Evolutionary conservation across 2,797 vertebrate species (phyloP), one percentile per base, ranked within the genome.

Genomic region (Coreius guichenoti): DNA sequence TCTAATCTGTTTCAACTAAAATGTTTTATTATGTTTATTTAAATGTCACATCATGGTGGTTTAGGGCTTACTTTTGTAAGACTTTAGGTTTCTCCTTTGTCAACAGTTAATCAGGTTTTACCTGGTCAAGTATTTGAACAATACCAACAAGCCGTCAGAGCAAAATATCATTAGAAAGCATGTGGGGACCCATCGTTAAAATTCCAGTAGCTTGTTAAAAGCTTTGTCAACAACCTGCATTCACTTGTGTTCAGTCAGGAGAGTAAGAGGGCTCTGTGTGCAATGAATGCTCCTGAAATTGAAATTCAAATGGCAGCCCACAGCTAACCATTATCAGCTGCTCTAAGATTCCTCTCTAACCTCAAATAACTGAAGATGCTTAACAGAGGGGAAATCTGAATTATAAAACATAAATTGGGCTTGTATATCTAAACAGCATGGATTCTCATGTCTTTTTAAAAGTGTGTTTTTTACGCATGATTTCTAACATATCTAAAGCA

Each of bases 201-300:
- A 85, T 85, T 85, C 77, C 83, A 80, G 12, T 36, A 80, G 77
- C 68, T 47, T 80, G 54, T 68, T 61, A 72, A 72, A 73, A 85
- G 67, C 76, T 85, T 79, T 70, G 75, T 80, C 76, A 78, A 72
- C 67, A 72, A 61, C 16, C 39, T n/a, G 54, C 77, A 73, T 85
- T 85, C 67, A 80, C 67, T 73, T 63, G 67, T 80, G 54, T 69
- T 80, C 29, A 61, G 68, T 47, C 47, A 78, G 65, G 26, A 78
- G 67, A 72, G 73, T 21, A 29, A 63, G 54, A 74, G 21, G 65
- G 65, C 61, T 56, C 74, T 69, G 76, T 79, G 76, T 72, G 75
- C 19, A 61, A 2, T 85, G 75, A 85, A 85, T 85, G 65, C 83
- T 85, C 36, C 51, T 79, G 76, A 79, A 85, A 85, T 80, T 85